Conservation (phyloP, 2,888 invertebrate species). For the Drosophila paramelanica region DNA sequence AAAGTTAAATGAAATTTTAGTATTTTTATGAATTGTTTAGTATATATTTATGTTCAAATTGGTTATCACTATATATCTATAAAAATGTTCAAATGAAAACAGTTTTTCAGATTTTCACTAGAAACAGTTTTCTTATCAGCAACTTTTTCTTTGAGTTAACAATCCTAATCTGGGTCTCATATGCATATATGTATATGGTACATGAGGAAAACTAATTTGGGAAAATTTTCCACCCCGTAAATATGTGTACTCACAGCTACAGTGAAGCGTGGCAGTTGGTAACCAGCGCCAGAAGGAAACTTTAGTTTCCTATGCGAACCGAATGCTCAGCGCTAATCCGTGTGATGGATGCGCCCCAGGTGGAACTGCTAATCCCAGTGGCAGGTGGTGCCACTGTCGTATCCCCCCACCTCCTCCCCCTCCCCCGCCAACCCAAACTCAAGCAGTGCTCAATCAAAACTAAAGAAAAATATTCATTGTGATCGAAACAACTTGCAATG, state of each 20-base stretch:
- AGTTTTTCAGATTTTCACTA: too few species aligned
- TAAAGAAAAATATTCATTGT: constrained; percentile 16
- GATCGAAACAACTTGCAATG: constrained; percentile 30
- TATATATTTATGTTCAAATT: too few species aligned
- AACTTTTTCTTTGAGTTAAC: too few species aligned
- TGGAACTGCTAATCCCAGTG: constrained; percentile 48
- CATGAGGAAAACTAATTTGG: background rate
- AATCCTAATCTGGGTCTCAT: too few species aligned
- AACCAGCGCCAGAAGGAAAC: constrained; percentile 1
- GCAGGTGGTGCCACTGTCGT: constrained; percentile 29
- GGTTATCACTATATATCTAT: too few species aligned
- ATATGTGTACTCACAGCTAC: background rate
- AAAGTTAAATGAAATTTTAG: too few species aligned
- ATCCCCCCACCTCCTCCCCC: background rate
- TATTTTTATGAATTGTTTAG: too few species aligned
- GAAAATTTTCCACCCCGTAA: background rate
- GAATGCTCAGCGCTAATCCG: constrained; percentile 53
- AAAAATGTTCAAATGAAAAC: too few species aligned
- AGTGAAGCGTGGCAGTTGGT: background rate
- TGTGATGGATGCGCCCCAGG: constrained; percentile 65
- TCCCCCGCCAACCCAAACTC: background rate
- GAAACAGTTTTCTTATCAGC: too few species aligned
- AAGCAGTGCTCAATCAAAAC: background rate
- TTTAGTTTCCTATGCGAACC: constrained; percentile 19
- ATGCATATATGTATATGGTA: background rate